phyloP scores from a whole-genome alignment of 2,113 vertebrate species.

The Mormoops blainvillei region DNA sequence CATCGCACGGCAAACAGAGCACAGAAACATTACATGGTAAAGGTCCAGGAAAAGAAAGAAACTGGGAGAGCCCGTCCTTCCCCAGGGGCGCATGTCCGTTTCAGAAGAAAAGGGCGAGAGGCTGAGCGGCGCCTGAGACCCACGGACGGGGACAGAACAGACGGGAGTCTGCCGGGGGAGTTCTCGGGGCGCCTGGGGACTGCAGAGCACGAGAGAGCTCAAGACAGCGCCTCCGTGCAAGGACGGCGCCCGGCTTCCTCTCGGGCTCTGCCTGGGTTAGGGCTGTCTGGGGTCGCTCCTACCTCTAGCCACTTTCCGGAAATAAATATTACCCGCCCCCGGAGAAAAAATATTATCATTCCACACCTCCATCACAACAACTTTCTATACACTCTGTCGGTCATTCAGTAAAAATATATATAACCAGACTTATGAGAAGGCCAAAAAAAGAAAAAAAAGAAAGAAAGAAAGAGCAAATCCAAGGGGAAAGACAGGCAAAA shows the following conservation, averaged over 20 bases:
- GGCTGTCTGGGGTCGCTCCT: neutral
- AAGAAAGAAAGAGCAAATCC: neutral
- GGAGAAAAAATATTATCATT: neutral
- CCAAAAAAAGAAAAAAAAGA: neutral
- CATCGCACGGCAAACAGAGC: neutral
- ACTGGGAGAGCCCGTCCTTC: neutral
- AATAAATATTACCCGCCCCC: neutral
- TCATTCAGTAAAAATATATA: neutral
- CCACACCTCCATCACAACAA: neutral
- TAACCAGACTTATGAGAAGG: neutral
- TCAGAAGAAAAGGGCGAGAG: neutral
- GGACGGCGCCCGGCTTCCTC: neutral
- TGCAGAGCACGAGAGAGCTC: too few relatives aligned
- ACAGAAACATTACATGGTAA: neutral
- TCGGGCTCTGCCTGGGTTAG: neutral
- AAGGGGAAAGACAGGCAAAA: neutral
- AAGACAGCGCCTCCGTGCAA: neutral
- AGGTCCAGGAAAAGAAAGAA: neutral
- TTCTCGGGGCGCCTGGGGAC: neutral
- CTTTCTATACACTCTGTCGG: neutral
- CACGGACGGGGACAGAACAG: neutral
- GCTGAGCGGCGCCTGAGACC: neutral
- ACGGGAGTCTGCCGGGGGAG: neutral
- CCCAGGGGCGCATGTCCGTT: neutral
- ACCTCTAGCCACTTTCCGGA: neutral